Conservation (phyloP, 2,888 invertebrate species). For the Rhamphomyia laevipes region DNA sequence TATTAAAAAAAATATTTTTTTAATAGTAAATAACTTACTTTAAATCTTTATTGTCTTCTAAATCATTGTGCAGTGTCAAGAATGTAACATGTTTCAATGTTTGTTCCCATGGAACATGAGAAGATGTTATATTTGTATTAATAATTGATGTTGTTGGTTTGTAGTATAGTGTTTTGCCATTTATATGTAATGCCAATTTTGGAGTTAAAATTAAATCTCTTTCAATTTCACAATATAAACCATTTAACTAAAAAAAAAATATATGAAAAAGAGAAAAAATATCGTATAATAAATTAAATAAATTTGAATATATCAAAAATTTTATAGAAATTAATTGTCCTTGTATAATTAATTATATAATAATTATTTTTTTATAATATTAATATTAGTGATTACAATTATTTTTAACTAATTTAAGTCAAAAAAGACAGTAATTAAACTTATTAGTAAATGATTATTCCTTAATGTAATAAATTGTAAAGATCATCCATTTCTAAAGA, state of each 20-base stretch:
- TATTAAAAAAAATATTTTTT: neutral
- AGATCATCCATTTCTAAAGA: too few relatives aligned
- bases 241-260: conserved; percentile 15
- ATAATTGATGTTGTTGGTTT: conserved; percentile 13
- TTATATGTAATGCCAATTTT: conserved; percentile 24
- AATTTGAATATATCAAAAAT: too few relatives aligned
- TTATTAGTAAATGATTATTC: too few relatives aligned
- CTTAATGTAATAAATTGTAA: too few relatives aligned
- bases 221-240: conserved; percentile 18
- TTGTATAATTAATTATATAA: too few relatives aligned
- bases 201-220: conserved; percentile 35
- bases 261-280: neutral
- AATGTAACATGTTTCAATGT: conserved; percentile 56
- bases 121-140: too few relatives aligned
- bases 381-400: too few relatives aligned
- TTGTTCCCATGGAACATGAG: conserved; percentile 47
- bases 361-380: too few relatives aligned
- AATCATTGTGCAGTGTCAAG: conserved; percentile 42
- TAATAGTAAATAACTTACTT: conserved; percentile 21
- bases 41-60: conserved; percentile 23
- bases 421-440: too few relatives aligned
- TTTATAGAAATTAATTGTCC: too few relatives aligned
- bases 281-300: too few relatives aligned
- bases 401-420: too few relatives aligned
- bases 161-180: conserved; percentile 31